Percentiles rank a stretch among this genome's conserved stretches.
Conservation (phyloP, 2,113 vertebrate species). For the Harpagus bidentatus region DNA sequence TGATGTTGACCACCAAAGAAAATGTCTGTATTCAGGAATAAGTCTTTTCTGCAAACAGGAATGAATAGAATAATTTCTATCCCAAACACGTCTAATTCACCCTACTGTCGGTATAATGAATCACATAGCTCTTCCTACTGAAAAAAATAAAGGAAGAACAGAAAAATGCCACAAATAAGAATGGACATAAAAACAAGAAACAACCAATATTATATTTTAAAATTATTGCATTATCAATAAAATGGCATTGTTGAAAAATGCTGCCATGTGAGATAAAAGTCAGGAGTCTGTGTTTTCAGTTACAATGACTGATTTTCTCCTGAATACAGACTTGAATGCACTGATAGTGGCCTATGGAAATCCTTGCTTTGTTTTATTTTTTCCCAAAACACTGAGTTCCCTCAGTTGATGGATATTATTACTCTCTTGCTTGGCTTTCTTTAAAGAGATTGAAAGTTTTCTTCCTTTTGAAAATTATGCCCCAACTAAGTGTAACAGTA, state of each 20-base stretch:
- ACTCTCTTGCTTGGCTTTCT: not conserved
- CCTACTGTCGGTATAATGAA: not conserved
- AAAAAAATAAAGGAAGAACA: not conserved
- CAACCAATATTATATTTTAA: not conserved
- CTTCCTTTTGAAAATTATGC: not conserved
- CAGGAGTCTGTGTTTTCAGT: not conserved
- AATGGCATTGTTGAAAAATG: not conserved
- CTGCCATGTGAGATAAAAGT: not conserved
- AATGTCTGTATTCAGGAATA: not conserved
- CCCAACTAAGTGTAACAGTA: not conserved
- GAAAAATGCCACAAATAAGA: not conserved
- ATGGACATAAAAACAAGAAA: not conserved
- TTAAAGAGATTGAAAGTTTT: not conserved
- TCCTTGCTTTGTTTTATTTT: not conserved
- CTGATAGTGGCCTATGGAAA: not conserved
- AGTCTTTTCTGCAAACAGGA: not conserved
- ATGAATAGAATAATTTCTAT: not conserved
- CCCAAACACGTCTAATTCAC: not conserved
- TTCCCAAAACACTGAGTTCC: not conserved
- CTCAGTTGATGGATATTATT: not conserved
- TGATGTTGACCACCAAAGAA: not conserved
- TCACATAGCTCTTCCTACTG: not conserved
- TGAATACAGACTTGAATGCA: not conserved
- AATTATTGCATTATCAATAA: not conserved
- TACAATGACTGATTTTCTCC: not conserved